Evolutionary conservation across 2,113 vertebrate genomes (phyloP).

Genomic region (Heterotis niloticus): DNA sequence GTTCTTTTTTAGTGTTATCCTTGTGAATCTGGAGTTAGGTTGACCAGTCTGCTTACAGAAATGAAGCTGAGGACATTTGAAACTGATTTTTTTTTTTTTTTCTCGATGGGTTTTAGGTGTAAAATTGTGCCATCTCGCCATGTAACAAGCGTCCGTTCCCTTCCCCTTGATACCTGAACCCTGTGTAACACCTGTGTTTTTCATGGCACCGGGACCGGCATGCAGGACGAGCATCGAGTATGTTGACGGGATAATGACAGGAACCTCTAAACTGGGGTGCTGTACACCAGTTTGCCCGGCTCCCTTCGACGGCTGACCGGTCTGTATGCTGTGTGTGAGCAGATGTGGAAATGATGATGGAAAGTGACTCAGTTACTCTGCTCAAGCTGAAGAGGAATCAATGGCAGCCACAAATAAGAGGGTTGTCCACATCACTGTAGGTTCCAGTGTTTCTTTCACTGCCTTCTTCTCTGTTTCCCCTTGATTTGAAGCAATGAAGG

Average conservation of each 20-base stretch:
- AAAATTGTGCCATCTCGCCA: background rate
- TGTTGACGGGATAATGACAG: conserved; percentile 16
- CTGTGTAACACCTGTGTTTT: background rate
- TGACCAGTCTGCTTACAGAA: background rate
- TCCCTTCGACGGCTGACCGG: conserved; percentile 12
- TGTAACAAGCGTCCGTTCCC: background rate
- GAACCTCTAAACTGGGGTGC: conserved; percentile 7
- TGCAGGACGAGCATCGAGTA: background rate
- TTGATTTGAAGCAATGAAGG: conserved; percentile 34
- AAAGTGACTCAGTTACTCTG: conserved; percentile 48
- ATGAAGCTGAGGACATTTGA: background rate
- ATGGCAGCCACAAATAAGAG: conserved; percentile 7
- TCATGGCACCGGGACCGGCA: background rate
- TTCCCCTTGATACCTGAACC: background rate
- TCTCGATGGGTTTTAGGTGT: background rate
- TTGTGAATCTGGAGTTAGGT: background rate
- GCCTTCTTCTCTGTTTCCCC: conserved; percentile 17
- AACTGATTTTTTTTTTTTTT: background rate
- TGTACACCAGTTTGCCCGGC: conserved; percentile 14
- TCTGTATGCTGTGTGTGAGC: conserved; percentile 33
- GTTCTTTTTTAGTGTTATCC: conserved; percentile 13
- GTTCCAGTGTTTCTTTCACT: conserved; percentile 22
- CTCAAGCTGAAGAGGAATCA: conserved; percentile 29
- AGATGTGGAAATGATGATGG: conserved; percentile 49
- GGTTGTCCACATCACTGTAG: conserved; percentile 27